Evolutionary conservation across 2,888 invertebrate species (phyloP), one percentile per base, ranked within the genome.

Genomic region (Helicoverpa assulta): DNA sequence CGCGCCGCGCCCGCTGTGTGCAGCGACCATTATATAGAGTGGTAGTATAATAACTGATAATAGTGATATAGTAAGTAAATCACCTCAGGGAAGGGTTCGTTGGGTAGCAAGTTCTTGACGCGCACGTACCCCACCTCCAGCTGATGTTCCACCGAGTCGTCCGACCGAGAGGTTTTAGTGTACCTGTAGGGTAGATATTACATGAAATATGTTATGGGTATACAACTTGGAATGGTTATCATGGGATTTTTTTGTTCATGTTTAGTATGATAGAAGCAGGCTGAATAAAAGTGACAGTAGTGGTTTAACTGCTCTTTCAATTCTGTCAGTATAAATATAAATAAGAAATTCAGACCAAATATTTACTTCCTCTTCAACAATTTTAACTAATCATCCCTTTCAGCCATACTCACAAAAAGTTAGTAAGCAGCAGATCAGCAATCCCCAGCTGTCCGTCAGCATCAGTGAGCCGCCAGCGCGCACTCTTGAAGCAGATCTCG

Each of bases 401-500:
- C 2, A 21, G 1, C 1, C 8, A 33, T 1, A 82, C 96, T 95
- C 89, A 99, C 96, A 99, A 95, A 93, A 99, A 99, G 91, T 99
- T 99, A 67, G 99, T 98, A 4, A 99, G 97, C 67, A 99, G 98
- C 70, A 99, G 96, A 95, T 99, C 99, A 0, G 99, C 99, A 78
- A 99, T 99, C 70, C 99, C 99, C 65, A 99, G 97, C 93, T 99
- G 99, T 0, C 99, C 99, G 93, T 99, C 99, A 0, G 98, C 98
- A 91, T 99, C 99, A 0, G 99, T 99, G 79, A 99, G 96, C 51
- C 99, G 94, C 99, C 99, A 99, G 88, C 99, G 98, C 5, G 99
- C 99, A 87, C 99, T 98, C 93, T 99, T 99, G 93, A 99, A 99
- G 93, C 99, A 99, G 86, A 99, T 99, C 95, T 99, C 94, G 91